phyloP scores from a whole-genome alignment of 1,140 invertebrate species.

The Orchesella cincta region DNA sequence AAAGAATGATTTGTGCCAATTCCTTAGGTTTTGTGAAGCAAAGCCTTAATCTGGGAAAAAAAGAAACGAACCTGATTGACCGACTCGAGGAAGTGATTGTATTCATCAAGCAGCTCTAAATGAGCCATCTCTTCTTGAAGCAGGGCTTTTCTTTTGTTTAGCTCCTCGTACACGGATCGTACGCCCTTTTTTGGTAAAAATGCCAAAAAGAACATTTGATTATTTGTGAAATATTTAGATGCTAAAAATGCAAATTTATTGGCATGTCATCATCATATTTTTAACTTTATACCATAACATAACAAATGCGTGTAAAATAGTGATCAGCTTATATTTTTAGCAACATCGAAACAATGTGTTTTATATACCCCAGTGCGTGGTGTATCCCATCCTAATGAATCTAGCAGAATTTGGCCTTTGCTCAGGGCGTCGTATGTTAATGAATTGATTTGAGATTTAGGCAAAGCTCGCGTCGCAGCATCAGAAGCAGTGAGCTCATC shows the following conservation, averaged over 20 bases:
- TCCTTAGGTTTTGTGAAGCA: not conserved
- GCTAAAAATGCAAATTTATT: not conserved
- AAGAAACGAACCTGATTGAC: slow-evolving; percentile 35
- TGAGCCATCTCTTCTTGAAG: slow-evolving; percentile 35
- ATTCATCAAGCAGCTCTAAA: slow-evolving; percentile 37
- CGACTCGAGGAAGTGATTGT: slow-evolving; percentile 39
- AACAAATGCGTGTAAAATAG: too few relatives aligned
- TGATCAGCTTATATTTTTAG: too few relatives aligned
- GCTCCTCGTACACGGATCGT: slow-evolving; percentile 32
- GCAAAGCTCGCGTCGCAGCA: not conserved
- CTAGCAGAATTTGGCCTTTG: slow-evolving; percentile 41
- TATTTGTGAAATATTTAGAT: too few relatives aligned
- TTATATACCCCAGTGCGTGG: slow-evolving; percentile 31
- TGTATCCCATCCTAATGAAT: slow-evolving; percentile 42
- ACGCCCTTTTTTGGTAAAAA: slow-evolving; percentile 34
- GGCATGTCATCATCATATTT: too few relatives aligned
- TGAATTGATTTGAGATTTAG: slow-evolving; percentile 31
- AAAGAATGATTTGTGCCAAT: too few relatives aligned
- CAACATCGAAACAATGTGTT: too few relatives aligned
- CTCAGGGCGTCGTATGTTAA: slow-evolving; percentile 27
- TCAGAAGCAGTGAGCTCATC: slow-evolving; percentile 13
- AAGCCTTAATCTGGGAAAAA: too few relatives aligned
- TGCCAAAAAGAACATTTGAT: slow-evolving; percentile 13
- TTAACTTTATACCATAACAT: too few relatives aligned
- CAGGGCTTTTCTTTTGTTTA: slow-evolving; percentile 17